phyloP scores from a whole-genome alignment of 2,113 vertebrate species.

The Percopsis transmontana region DNA sequence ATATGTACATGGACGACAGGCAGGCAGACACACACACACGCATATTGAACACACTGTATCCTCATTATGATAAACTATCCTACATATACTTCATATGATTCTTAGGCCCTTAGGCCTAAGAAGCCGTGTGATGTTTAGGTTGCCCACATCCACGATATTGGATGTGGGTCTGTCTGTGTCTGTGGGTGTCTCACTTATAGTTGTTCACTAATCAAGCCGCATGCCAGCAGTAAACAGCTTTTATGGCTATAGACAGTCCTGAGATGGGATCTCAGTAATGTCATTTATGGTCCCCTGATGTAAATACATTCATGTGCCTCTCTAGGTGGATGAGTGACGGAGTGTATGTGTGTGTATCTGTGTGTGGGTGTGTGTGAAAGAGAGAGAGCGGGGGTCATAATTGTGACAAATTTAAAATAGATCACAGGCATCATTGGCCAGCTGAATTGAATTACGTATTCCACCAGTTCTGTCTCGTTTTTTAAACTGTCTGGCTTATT shows the following conservation, averaged over 20 bases:
- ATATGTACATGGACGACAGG: background rate
- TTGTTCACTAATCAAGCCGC: conserved; percentile 45
- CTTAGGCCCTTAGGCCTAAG: conserved; percentile 35
- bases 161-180: conserved; percentile 23
- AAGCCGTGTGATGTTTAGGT: conserved; percentile 57
- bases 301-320: conserved; percentile 39
- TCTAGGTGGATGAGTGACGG: conserved; percentile 12
- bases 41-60: background rate
- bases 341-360: conserved; percentile 7
- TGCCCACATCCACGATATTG: conserved; percentile 9
- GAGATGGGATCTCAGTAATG: conserved; percentile 34
- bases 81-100: conserved; percentile 53
- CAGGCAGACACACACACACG: background rate
- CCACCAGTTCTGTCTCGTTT: conserved; percentile 35
- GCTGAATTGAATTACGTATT: conserved; percentile 32
- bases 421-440: conserved; percentile 46
- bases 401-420: conserved; percentile 36
- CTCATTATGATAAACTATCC: conserved; percentile 37
- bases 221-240: conserved; percentile 48
- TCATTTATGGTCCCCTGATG: conserved; percentile 33
- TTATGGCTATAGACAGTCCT: conserved; percentile 38
- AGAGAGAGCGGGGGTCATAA: conserved; percentile 6
- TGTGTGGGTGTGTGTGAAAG: background rate
- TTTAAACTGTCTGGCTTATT: conserved; percentile 33
- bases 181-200: conserved; percentile 30